phyloP scores from a whole-genome alignment of 2,113 vertebrate genomes.

The Vanacampus margaritifer region DNA sequence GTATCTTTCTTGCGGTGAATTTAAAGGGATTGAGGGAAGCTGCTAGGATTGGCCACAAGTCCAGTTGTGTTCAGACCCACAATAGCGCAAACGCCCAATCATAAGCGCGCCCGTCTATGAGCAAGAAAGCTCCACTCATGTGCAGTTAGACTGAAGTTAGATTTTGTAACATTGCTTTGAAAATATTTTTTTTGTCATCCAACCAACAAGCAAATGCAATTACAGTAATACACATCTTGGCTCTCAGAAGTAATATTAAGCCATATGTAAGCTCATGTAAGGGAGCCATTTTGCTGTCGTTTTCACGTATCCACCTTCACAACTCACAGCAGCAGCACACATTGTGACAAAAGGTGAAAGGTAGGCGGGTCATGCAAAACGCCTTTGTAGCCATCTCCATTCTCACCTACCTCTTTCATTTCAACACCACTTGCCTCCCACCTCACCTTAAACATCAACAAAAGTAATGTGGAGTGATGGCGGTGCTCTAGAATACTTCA shows the following conservation, averaged over 20 bases:
- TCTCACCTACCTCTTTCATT: slow-evolving; percentile 44
- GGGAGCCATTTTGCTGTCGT: slow-evolving; percentile 52
- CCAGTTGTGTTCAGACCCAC: no score
- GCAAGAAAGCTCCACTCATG: no score
- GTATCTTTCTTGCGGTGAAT: no score
- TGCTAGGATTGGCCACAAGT: no score
- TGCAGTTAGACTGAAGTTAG: no score
- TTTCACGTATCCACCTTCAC: slow-evolving; percentile 51
- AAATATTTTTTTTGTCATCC: no score
- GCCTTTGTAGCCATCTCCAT: slow-evolving; percentile 21
- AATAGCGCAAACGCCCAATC: no score
- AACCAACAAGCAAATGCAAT: no score
- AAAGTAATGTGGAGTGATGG: slow-evolving; percentile 41
- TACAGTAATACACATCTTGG: no score
- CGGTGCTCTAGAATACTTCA: slow-evolving; percentile 44
- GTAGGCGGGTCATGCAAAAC: slow-evolving; percentile 48
- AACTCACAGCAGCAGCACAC: slow-evolving; percentile 49
- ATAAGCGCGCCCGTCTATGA: no score
- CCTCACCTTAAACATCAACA: slow-evolving; percentile 51
- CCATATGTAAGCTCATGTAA: slow-evolving; percentile 46
- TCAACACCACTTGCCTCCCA: slow-evolving; percentile 40
- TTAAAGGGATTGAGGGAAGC: no score
- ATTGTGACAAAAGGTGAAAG: slow-evolving; percentile 71
- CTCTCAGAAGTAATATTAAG: background rate
- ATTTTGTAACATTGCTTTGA: no score